These are phyloP conservation scores for Pseudois nayaur DNA, from an alignment of 2,113 vertebrate genomes.

Conservation along the genomic window DNA sequence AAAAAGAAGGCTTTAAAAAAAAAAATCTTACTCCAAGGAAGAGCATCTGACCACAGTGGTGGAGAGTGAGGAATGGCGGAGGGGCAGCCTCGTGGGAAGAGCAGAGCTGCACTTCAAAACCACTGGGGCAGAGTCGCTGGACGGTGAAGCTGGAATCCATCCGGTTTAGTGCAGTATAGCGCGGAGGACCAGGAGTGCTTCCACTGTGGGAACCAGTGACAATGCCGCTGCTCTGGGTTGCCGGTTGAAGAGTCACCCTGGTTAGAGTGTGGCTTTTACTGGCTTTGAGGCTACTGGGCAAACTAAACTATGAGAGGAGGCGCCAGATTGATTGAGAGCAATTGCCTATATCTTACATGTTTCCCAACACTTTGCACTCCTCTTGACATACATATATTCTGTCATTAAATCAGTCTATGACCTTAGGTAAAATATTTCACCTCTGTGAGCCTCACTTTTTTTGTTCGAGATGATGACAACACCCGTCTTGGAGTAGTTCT, in stretches of 20 bases:
- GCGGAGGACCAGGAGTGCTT: too few species aligned
- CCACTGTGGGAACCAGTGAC: not conserved
- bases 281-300: not conserved
- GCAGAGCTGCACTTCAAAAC: not conserved
- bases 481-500: not conserved
- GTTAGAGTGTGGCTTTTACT: not conserved
- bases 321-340: not conserved
- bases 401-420: not conserved
- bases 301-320: not conserved
- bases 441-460: not conserved
- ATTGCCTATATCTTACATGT: not conserved
- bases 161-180: accelerated
- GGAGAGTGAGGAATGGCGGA: not conserved
- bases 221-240: not conserved
- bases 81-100: not conserved
- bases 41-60: not conserved
- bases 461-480: not conserved
- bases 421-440: not conserved
- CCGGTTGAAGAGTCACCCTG: not conserved
- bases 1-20: not conserved
- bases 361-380: not conserved
- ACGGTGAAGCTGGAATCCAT: not conserved
- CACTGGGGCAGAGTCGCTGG: too few species aligned
- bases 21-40: not conserved
- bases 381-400: not conserved